Conservation (phyloP, 2,797 vertebrate genomes). For the Lepidocolaptes lacrymiger region DNA sequence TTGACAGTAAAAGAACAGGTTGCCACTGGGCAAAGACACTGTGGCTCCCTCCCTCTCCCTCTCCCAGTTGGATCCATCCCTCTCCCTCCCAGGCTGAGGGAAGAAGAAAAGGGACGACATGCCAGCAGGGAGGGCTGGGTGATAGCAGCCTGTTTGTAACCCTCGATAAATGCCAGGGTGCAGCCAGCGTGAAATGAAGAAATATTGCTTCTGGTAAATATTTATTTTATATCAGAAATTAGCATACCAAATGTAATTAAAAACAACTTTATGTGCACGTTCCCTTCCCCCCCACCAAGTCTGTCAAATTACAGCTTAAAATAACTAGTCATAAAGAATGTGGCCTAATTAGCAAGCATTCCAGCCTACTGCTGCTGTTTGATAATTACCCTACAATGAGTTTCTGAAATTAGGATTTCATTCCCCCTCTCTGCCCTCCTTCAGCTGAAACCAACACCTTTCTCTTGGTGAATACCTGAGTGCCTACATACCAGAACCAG, state of each 20-base stretch:
- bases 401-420: conserved; percentile 63
- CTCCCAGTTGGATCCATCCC: not conserved
- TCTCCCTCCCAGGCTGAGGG: not conserved
- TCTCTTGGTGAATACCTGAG: not conserved
- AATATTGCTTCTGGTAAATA: conserved; percentile 89
- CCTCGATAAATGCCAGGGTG: conserved; percentile 82
- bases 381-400: conserved; percentile 77
- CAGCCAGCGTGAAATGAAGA: conserved; percentile 93
- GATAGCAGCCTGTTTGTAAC: conserved; percentile 71
- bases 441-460: not conserved
- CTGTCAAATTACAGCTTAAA: conserved; percentile 76
- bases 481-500: not conserved
- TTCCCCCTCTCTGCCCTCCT: not conserved
- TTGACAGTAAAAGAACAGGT: not conserved
- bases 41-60: not conserved
- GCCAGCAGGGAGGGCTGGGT: not conserved
- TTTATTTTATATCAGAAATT: conserved; percentile 94
- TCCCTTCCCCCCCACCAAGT: not conserved
- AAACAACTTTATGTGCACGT: conserved; percentile 78
- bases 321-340: conserved; percentile 75
- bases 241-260: conserved; percentile 96
- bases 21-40: not conserved
- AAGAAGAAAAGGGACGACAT: not conserved
- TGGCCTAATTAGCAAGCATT: conserved; percentile 77
- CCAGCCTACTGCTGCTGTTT: conserved; percentile 61